These are phyloP conservation scores for Sisyra nigra DNA, from an alignment of 2,888 invertebrate species.

Conservation along the genomic window DNA sequence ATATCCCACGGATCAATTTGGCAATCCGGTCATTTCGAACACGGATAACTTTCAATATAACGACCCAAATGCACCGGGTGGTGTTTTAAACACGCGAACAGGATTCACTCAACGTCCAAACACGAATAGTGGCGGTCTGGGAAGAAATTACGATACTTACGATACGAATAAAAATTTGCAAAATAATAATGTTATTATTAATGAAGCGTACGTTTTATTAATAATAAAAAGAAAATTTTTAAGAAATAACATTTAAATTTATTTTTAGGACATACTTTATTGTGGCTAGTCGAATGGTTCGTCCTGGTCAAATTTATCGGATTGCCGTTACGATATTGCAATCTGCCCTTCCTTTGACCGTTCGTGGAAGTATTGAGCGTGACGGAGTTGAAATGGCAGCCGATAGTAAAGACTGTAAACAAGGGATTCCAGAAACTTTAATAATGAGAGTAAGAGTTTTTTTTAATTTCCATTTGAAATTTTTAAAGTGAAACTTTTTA, in stretches of 20 bases:
- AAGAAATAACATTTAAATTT: too few relatives aligned
- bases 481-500: too few relatives aligned
- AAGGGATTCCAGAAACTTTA: conserved; percentile 77
- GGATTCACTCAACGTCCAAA: background rate
- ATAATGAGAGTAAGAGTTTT: conserved; percentile 55
- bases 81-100: conserved; percentile 3
- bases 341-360: conserved; percentile 62
- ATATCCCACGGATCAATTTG: background rate
- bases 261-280: conserved; percentile 72
- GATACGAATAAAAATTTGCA: conserved; percentile 4
- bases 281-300: conserved; percentile 77
- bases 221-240: background rate
- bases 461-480: conserved; percentile 4
- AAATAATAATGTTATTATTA: conserved; percentile 11
- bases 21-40: background rate
- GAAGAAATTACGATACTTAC: conserved; percentile 1
- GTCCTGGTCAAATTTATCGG: conserved; percentile 82
- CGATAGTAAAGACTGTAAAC: conserved; percentile 64
- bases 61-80: conserved; percentile 9
- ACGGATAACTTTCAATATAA: conserved; percentile 11
- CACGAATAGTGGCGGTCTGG: too few relatives aligned
- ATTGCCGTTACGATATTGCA: conserved; percentile 72
- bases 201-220: conserved; percentile 10
- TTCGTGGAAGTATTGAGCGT: conserved; percentile 76
- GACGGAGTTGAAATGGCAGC: conserved; percentile 82